These are phyloP conservation scores for Amblyjoppa proteus DNA, from an alignment of 2,888 invertebrate species.

Conservation along the genomic window DNA sequence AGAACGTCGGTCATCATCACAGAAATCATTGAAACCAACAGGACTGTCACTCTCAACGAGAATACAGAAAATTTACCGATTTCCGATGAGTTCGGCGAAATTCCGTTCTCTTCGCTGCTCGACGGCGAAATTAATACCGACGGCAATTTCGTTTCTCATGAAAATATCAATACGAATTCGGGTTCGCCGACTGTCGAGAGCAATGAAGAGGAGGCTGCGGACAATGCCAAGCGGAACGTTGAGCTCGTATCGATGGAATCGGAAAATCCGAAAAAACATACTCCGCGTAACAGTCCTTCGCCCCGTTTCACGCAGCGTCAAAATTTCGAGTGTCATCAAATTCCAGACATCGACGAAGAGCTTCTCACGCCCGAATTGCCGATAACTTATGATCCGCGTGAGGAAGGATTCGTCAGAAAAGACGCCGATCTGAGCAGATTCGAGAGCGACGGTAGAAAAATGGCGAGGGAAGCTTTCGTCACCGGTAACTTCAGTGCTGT, in stretches of 20 bases:
- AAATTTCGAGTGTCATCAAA: constrained; percentile 7
- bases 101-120: constrained; percentile 66
- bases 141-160: not conserved
- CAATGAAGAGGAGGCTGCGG: not conserved
- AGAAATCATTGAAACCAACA: constrained; percentile 44
- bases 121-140: constrained; percentile 9
- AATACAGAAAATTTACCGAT: not conserved
- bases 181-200: not conserved
- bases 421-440: constrained; percentile 4
- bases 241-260: constrained; percentile 10
- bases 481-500: constrained; percentile 21
- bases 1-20: constrained; percentile 51
- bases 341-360: constrained; percentile 44
- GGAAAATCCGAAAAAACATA: not conserved
- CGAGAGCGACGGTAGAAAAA: constrained; percentile 9
- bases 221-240: not conserved
- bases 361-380: constrained; percentile 36
- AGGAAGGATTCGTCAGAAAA: constrained; percentile 57
- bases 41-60: not conserved
- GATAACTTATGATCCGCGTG: constrained; percentile 61
- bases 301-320: constrained; percentile 47
- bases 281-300: constrained; percentile 33
- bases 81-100: constrained; percentile 67
- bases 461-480: constrained; percentile 50
- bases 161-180: not conserved